Evolutionary conservation across 2,888 invertebrate species (phyloP), one percentile per base, ranked within the genome.

Genomic region (Eristalinus aeneus): DNA sequence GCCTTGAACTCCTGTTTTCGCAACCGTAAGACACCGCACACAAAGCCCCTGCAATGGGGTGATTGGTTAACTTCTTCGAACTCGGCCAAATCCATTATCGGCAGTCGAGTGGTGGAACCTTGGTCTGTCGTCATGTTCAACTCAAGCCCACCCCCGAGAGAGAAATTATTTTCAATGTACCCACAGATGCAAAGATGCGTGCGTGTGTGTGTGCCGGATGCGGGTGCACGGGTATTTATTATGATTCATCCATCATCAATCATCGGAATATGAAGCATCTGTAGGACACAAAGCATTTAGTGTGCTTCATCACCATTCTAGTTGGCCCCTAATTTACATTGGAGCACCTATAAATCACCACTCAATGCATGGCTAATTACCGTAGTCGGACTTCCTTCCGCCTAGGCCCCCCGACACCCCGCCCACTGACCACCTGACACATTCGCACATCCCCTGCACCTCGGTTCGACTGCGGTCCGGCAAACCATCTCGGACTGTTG

Each of bases 281-380:
- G 82, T 82, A 82, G 74, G 74, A 71, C 71, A 86, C 82, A 86
- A 77, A 82, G 78, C 86, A 86, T 82, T 86, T 86, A 86, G 77
- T 82, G 77, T 86, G 76, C 82, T 82, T 86, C 86, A 78, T 82
- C 73, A 78, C 86, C 86, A 86, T 82, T 74, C 65, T 64, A 65
- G 69, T 78, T 78, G 46, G 82, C 61, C 61, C 69, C 69, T 82
- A 77, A 86, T 86, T 86, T 86, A 86, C 86, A 86, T 78, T 67
- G 74, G 39, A 86, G 71, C 46, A 67, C 86, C 77, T 74, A 86
- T 86, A 86, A 86, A 86, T 86, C 86, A 86, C 74, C 73, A 77
- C 86, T 82, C 74, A 86, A 86, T 82, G 86, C 86, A 86, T 82
- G 82, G 77, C 86, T 82, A 86, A 86, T 86, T 86, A 86, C 82